phyloP scores from a whole-genome alignment of 2,113 vertebrate genomes.

The Xiphophorus couchianus region DNA sequence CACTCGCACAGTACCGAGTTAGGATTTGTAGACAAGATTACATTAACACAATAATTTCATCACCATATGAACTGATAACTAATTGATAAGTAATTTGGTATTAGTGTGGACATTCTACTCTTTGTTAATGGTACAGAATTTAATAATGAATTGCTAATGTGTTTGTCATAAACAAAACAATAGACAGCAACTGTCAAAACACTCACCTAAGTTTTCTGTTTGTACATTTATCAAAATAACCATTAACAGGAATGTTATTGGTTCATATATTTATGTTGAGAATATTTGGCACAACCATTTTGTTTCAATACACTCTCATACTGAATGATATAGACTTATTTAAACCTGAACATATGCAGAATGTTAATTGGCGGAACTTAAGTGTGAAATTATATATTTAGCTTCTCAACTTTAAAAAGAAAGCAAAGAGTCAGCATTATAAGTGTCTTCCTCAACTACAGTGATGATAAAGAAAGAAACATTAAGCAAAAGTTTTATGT shows the following conservation, averaged over 20 bases:
- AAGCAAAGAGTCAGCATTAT: too few species aligned
- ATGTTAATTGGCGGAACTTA: too few species aligned
- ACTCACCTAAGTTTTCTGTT: background rate
- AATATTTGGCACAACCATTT: background rate
- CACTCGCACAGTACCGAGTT: conserved; percentile 40
- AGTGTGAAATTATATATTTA: too few species aligned
- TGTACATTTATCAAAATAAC: background rate
- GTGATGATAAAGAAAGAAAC: too few species aligned
- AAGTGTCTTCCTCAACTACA: too few species aligned
- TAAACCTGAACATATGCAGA: too few species aligned
- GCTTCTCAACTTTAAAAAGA: too few species aligned
- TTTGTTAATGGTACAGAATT: too few species aligned
- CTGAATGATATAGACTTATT: too few species aligned
- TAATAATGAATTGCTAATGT: background rate
- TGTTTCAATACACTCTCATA: too few species aligned
- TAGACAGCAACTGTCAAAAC: background rate
- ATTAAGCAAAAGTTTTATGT: too few species aligned
- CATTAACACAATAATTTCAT: conserved; percentile 44
- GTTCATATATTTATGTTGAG: background rate
- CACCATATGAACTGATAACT: background rate
- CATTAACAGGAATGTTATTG: background rate
- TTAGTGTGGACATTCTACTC: background rate
- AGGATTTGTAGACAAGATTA: conserved; percentile 42
- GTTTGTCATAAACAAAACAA: background rate
- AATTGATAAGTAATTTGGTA: background rate